phyloP scores from a whole-genome alignment of 2,888 invertebrate species.

The Chrysopilus asiliformis region DNA sequence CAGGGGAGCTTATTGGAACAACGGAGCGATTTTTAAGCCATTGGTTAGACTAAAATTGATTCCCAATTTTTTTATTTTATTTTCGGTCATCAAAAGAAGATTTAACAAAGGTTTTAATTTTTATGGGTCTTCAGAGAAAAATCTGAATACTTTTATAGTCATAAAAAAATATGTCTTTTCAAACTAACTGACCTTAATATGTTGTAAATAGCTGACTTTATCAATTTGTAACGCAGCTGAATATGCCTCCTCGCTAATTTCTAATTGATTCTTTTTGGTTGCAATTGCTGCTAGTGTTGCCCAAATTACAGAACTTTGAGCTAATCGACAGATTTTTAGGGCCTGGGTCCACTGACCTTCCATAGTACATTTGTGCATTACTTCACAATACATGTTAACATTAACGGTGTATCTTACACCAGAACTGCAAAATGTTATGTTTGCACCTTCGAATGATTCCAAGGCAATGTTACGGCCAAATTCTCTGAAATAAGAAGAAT shows the following conservation, averaged over 20 bases:
- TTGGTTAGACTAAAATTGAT: too few species aligned
- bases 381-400: constrained; percentile 33
- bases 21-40: too few species aligned
- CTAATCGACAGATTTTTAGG: constrained; percentile 52
- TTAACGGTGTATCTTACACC: constrained; percentile 58
- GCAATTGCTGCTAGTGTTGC: constrained; percentile 87
- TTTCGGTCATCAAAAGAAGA: too few species aligned
- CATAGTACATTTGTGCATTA: constrained; percentile 55
- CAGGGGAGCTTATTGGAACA: too few species aligned
- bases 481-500: constrained; percentile 48
- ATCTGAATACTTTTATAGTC: too few species aligned
- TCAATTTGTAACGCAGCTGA: constrained; percentile 77
- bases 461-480: constrained; percentile 77
- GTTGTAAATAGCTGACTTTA: constrained; percentile 74
- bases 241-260: constrained; percentile 90
- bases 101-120: too few species aligned
- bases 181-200: constrained; percentile 64
- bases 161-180: too few species aligned
- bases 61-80: too few species aligned
- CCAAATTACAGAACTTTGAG: constrained; percentile 62
- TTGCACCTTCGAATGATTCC: constrained; percentile 68
- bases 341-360: constrained; percentile 75
- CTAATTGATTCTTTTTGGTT: constrained; percentile 70
- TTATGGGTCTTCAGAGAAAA: too few species aligned
- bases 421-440: constrained; percentile 72